phyloP scores from a whole-genome alignment of 1,140 invertebrate genomes.

The Drosophila neocordata region DNA sequence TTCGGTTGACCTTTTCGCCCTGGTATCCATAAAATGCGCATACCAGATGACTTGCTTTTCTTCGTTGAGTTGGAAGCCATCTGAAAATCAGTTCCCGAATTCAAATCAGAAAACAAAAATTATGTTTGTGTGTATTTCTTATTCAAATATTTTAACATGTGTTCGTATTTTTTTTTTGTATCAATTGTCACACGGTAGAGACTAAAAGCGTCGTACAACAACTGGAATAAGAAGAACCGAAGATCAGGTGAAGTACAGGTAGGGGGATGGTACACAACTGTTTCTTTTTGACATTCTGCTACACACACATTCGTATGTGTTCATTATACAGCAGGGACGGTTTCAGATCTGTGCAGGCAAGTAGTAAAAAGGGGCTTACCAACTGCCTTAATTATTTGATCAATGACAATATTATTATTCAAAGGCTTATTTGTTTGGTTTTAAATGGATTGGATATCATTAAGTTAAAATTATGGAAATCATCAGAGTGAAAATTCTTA shows the following conservation, averaged over 20 bases:
- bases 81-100: conserved; percentile 59
- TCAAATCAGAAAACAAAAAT: conserved; percentile 33
- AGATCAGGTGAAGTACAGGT: not conserved
- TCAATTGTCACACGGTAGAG: not conserved
- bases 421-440: too few relatives aligned
- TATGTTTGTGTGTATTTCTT: conserved; percentile 11
- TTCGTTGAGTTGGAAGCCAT: conserved; percentile 66
- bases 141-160: conserved; percentile 19
- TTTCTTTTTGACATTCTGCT: not conserved
- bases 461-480: too few relatives aligned
- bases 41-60: conserved; percentile 68
- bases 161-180: conserved; percentile 1
- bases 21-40: conserved; percentile 79
- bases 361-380: not conserved
- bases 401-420: too few relatives aligned
- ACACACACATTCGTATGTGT: not conserved
- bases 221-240: not conserved
- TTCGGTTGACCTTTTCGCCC: conserved; percentile 72
- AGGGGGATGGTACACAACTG: not conserved
- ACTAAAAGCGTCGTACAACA: not conserved
- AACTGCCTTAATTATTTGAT: too few relatives aligned
- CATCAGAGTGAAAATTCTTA: too few relatives aligned
- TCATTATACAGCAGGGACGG: not conserved
- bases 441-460: too few relatives aligned
- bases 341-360: not conserved